phyloP scores from a whole-genome alignment of 2,797 vertebrate species.

The Lacerta agilis region DNA sequence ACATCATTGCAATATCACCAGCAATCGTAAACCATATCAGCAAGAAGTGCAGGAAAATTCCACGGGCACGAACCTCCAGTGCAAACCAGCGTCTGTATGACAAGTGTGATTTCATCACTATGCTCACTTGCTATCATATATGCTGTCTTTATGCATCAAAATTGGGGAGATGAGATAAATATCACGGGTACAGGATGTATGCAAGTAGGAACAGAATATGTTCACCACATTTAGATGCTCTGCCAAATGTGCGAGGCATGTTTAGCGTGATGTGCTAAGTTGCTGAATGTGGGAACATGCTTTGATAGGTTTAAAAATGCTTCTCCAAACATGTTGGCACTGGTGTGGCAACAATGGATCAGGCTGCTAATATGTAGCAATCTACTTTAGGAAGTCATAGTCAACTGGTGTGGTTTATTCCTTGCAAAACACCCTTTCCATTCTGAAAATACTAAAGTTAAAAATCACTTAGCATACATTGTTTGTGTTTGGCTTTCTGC shows the following conservation, averaged over 20 bases:
- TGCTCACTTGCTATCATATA: neutral
- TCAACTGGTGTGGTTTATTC: neutral
- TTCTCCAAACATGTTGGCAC: neutral
- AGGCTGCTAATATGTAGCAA: neutral
- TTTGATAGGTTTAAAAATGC: neutral
- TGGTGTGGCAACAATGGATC: neutral
- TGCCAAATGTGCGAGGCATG: neutral
- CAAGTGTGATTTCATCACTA: neutral
- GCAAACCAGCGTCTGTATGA: neutral
- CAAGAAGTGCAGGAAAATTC: neutral
- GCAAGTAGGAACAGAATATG: too few species aligned
- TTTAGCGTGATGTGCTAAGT: neutral
- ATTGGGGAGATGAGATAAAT: neutral
- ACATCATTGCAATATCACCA: neutral
- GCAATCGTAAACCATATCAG: neutral
- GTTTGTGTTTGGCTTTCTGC: conserved; percentile 66
- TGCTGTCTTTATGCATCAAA: neutral
- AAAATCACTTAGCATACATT: conserved; percentile 37
- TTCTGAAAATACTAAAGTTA: conserved; percentile 6
- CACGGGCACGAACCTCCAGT: neutral
- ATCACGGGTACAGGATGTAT: neutral
- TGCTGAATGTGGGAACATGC: neutral
- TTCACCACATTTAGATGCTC: neutral
- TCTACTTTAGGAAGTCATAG: neutral
- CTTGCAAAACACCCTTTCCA: conserved; percentile 29